Evolutionary conservation across 2,888 invertebrate species (phyloP), one percentile per base, ranked within the genome.

Genomic region (Drosophila sordidula): DNA sequence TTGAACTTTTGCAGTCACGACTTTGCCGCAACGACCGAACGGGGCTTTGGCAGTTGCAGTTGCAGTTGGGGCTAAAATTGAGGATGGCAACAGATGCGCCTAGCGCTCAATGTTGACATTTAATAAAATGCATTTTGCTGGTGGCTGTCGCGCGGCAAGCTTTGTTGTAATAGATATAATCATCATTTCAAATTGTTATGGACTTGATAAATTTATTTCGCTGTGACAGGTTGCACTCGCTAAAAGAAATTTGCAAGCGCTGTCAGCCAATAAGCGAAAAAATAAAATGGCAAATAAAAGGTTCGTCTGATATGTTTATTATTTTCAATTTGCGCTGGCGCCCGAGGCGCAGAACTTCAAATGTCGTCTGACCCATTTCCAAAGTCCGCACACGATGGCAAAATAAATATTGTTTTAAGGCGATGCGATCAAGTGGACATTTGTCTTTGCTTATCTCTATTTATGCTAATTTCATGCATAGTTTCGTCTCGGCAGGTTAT

Each of bases 1-100:
- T 87, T 90, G 89, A 90, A 90, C 89, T 90, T 90, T 90, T 88
- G 76, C 63, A 89, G 88, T 90, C 90, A 90, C 89, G 89, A 90
- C 74, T 87, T 89, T 61, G 70, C 47, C 54, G 26, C 56, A 62
- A 42, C 66, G 34, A 58, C 45, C 41, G 54, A 22, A 32, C 52
- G 12, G 16, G 32, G 50, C 34, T 34, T 46, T 36, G 32, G 61
- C 41, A 29, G 44, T 47, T 29, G 55, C 41, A 34, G 44, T 47
- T 29, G 55, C 16, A 25, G 39, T 39, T 41, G 18, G 12, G 36
- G 36, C 26, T n/a, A 14, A 8, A 34, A 29, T 3, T 45, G 72
- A 52, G 49, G 64, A 57, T 66, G 62, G 49, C 73, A 64, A 70
- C 70, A 80, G 87, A 72, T 83, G 86, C 80, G 75, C 66, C 67